Conservation (phyloP, 2,113 vertebrate genomes). For the Pelmatolapia mariae region DNA sequence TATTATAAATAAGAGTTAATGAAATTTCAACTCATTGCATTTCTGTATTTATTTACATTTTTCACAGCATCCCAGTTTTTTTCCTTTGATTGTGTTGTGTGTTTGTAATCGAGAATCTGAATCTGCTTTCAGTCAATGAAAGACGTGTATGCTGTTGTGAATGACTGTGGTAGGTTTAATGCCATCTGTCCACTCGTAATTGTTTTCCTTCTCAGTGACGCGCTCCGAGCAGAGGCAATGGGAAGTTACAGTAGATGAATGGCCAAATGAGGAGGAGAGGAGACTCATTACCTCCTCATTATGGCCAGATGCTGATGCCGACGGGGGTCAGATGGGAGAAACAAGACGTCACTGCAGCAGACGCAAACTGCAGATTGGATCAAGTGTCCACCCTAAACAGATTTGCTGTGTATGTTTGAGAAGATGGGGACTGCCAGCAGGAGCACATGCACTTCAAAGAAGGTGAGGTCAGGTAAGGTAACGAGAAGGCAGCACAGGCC, state of each 20-base stretch:
- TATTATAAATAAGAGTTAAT: not conserved
- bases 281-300: constrained; percentile 64
- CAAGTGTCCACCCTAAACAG: constrained; percentile 54
- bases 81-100: not conserved
- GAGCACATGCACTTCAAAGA: not conserved
- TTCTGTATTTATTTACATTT: not conserved
- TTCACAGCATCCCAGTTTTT: not conserved
- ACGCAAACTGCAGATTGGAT: constrained; percentile 58
- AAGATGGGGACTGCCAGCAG: constrained; percentile 9
- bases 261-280: constrained; percentile 37
- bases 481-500: not conserved
- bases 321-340: constrained; percentile 28
- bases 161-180: not conserved
- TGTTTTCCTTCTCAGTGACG: constrained; percentile 22
- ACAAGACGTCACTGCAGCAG: constrained; percentile 42
- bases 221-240: not conserved
- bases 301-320: constrained; percentile 57
- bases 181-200: constrained; percentile 39
- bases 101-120: not conserved
- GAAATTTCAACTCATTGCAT: not conserved
- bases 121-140: not conserved
- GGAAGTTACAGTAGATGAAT: constrained; percentile 49
- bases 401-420: constrained; percentile 50
- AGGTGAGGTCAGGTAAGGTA: constrained; percentile 1
- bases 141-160: not conserved